Evolutionary conservation across 2,888 invertebrate genomes (phyloP), one percentile per base, ranked within the genome.

Genomic region (Pemphredon lugubris): DNA sequence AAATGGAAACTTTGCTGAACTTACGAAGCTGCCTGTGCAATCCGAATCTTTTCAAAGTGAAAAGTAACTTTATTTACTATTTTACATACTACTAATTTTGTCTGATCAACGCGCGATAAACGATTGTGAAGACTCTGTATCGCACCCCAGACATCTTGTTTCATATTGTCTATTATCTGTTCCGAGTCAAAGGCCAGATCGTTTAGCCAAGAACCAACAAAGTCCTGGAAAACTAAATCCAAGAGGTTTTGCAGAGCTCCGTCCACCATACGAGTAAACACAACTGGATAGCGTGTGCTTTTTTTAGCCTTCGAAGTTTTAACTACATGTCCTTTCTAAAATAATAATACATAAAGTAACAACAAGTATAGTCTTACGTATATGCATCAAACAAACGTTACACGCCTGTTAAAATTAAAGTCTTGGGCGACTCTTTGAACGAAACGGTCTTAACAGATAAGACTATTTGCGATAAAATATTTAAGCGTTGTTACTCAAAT

Each of bases 1-100:
- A 34, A 34, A 60, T 48, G 20, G 16, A 16, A 16, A 42, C n/a
- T n/a, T n/a, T n/a, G n/a, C n/a, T n/a, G n/a, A 83, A 93, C 94
- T 93, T 91, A 95, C 95, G 93, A 93, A 86, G 93, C 92, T 79
- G 93, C 92, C 88, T 94, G 94, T 7, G 95, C 94, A 85, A 95
- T 93, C 77, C 96, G 92, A 67, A 97, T 95, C 85, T 94, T 94
- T 86, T 96, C 96, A 90, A 97, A 95, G 92, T 97, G 97, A 67
- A 93, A 93, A 9, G 96, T 95, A 23, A 97, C 93, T 88, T 94
- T 94, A 70, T 93, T 93, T 1, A 96, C 94, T 91, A 97, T 94
- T 87, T 95, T 96, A 85, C 93, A 94, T 1, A 96, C 96, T 61
- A 97, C 92, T 58, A 97, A 91, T 89, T 95, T 95, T 54, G 96